Percentiles rank a stretch among this genome's conserved stretches.
phyloP scores from a whole-genome alignment of 2,888 invertebrate genomes.

The Globia sparganii region DNA sequence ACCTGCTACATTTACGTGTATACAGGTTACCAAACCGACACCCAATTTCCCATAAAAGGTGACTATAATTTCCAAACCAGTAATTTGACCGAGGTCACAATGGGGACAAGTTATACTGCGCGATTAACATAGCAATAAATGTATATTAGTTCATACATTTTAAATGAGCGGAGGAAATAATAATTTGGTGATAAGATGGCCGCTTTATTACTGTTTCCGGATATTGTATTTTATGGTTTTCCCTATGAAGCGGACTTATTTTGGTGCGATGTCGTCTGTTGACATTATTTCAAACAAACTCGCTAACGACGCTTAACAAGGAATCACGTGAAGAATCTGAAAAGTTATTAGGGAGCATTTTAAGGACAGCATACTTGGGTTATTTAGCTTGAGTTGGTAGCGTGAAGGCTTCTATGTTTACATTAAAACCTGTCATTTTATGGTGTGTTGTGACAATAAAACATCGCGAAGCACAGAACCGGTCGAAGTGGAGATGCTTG shows the following conservation, averaged over 20 bases:
- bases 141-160: conserved; percentile 39
- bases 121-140: conserved; percentile 38
- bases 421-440: background rate
- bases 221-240: conserved; percentile 52
- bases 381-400: too few relatives aligned
- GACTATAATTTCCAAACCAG: conserved; percentile 50
- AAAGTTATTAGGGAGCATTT: background rate
- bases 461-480: background rate
- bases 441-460: background rate
- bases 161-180: conserved; percentile 54
- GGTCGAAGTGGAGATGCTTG: too few relatives aligned
- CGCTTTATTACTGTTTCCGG: conserved; percentile 50
- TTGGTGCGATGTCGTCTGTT: conserved; percentile 5
- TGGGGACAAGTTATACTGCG: conserved; percentile 26
- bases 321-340: background rate
- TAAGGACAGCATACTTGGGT: background rate
- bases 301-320: background rate
- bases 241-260: conserved; percentile 6
- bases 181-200: conserved; percentile 45
- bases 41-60: conserved; percentile 48
- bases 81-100: conserved; percentile 55
- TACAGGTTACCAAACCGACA: conserved; percentile 28
- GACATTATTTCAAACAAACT: conserved; percentile 28
- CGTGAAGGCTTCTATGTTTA: too few relatives aligned
- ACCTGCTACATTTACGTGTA: background rate